Conservation (phyloP, 2,113 vertebrate genomes). For the Bufo bufo region DNA sequence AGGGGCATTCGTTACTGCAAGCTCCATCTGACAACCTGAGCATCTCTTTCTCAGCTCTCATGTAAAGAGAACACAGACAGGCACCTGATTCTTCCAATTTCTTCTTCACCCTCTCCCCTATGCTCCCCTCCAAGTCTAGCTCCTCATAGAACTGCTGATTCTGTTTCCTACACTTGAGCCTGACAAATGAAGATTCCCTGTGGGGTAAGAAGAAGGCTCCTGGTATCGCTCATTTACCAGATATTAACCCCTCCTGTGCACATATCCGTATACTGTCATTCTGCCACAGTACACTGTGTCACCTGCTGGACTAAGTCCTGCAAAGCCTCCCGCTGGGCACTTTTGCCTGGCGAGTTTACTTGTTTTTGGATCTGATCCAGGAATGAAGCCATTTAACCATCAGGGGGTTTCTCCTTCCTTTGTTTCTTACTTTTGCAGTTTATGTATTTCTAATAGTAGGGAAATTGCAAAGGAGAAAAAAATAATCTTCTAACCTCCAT, state of each 20-base stretch:
- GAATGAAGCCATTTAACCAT: conserved; percentile 54
- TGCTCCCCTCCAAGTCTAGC: conserved; percentile 4
- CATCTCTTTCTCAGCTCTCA: conserved; percentile 38
- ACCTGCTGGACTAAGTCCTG: conserved; percentile 23
- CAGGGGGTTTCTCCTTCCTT: conserved; percentile 50
- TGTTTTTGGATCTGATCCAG: conserved; percentile 44
- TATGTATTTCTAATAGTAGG: conserved; percentile 39
- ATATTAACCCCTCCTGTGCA: conserved; percentile 48
- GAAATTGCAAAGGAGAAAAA: conserved; percentile 30
- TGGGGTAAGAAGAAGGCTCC: conserved; percentile 37
- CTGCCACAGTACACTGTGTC: conserved; percentile 42
- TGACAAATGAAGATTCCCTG: conserved; percentile 51
- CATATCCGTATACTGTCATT: conserved; percentile 29
- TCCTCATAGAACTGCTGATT: conserved; percentile 56
- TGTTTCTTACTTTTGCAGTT: conserved; percentile 47
- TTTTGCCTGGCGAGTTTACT: conserved; percentile 37
- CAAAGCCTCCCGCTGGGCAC: conserved; percentile 29
- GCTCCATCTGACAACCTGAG: conserved; percentile 60
- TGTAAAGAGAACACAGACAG: conserved; percentile 36
- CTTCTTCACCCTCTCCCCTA: conserved; percentile 46
- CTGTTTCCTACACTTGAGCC: conserved; percentile 51
- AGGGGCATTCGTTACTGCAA: conserved; percentile 66
- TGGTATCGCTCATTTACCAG: conserved; percentile 40
- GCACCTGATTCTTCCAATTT: conserved; percentile 53
- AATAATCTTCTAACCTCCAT: conserved; percentile 19